Evolutionary conservation across 2,888 invertebrate genomes (phyloP).

Genomic region (Ptilodon capucinus): DNA sequence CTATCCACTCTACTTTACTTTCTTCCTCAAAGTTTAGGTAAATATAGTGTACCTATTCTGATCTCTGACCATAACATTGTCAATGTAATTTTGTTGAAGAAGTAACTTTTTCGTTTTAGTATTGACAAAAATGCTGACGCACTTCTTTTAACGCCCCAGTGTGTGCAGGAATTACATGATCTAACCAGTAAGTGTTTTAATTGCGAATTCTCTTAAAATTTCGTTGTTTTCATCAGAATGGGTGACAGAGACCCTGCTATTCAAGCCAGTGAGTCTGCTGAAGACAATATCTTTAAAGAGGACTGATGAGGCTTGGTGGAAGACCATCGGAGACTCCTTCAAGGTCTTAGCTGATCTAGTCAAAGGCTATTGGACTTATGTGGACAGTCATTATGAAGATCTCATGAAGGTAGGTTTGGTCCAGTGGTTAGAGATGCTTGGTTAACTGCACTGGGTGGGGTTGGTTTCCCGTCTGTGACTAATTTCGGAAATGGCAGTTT

Average conservation of each 20-base stretch:
- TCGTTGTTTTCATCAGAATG: slow-evolving; percentile 46
- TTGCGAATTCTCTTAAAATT: neutral
- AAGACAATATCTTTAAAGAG: slow-evolving; percentile 30
- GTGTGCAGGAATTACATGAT: neutral
- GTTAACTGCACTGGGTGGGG: no score
- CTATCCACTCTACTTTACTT: no score
- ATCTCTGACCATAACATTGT: no score
- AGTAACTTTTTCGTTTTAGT: neutral
- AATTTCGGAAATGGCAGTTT: no score
- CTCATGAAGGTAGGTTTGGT: slow-evolving; percentile 44
- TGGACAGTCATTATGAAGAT: slow-evolving; percentile 39
- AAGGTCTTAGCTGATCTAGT: slow-evolving; percentile 42
- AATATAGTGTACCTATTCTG: no score
- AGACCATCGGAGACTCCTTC: slow-evolving; percentile 43
- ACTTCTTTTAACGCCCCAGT: no score
- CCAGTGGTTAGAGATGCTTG: neutral
- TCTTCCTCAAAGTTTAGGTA: no score
- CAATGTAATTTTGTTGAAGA: neutral
- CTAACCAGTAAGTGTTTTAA: neutral
- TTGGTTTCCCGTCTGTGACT: no score
- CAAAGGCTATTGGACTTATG: slow-evolving; percentile 26
- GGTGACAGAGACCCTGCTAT: slow-evolving; percentile 50
- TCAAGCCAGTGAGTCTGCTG: slow-evolving; percentile 46
- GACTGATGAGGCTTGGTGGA: slow-evolving; percentile 39
- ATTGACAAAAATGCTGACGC: neutral